Conservation (phyloP, 2,888 invertebrate genomes). For the Lithophane semibrunnea region DNA sequence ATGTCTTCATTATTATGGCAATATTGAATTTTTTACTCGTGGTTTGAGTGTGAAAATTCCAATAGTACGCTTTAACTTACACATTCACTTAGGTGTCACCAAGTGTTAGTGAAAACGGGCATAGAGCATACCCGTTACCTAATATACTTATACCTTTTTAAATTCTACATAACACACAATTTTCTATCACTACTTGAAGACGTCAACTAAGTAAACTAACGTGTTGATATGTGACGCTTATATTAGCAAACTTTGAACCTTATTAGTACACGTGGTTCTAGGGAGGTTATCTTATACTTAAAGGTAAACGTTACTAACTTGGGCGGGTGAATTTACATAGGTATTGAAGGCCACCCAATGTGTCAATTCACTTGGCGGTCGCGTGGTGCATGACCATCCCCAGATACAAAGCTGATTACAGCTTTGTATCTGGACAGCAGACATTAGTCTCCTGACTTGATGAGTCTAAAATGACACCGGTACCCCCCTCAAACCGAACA, state of each 20-base stretch:
- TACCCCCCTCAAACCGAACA: too few relatives aligned
- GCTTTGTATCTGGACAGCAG: too few relatives aligned
- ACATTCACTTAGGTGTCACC: not conserved
- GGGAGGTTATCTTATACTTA: conserved; percentile 1
- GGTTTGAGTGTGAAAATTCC: not conserved
- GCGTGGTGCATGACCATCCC: too few relatives aligned
- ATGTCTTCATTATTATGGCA: not conserved
- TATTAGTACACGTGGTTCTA: conserved; percentile 18
- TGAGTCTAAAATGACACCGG: too few relatives aligned
- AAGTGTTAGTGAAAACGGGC: not conserved
- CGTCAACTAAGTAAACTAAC: conserved; percentile 15
- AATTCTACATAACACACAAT: not conserved
- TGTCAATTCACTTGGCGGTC: not conserved
- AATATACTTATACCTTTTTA: not conserved
- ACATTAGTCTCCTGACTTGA: too few relatives aligned
- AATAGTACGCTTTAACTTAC: not conserved
- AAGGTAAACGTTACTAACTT: conserved; percentile 10
- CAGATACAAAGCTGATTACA: too few relatives aligned
- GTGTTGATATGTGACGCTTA: conserved; percentile 1
- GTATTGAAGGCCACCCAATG: not conserved
- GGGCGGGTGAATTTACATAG: not conserved
- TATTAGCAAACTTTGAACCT: conserved; percentile 42
- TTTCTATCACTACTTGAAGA: conserved; percentile 27
- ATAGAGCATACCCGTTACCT: too few relatives aligned
- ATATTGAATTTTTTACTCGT: not conserved